These are phyloP conservation scores for Sebastes melanostomus DNA, from an alignment of 2,797 vertebrate species.

Conservation along the genomic window DNA sequence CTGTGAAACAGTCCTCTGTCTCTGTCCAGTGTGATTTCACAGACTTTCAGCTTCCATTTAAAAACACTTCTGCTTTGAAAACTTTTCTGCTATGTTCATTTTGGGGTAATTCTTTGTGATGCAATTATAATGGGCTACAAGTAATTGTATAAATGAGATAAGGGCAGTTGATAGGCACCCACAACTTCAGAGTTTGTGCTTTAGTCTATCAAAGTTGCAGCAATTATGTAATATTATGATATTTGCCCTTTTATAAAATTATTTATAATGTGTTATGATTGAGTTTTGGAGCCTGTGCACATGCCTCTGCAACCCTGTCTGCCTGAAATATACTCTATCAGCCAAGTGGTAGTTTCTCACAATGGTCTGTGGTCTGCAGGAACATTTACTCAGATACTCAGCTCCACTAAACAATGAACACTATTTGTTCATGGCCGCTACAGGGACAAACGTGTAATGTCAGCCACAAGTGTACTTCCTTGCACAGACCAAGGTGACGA, in stretches of 20 bases:
- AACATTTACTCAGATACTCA: not conserved
- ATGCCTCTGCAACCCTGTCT: not conserved
- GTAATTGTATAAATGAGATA: not conserved
- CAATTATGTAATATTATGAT: too few relatives aligned
- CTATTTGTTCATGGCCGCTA: not conserved
- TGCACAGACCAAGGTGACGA: not conserved
- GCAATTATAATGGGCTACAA: not conserved
- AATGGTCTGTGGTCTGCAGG: not conserved
- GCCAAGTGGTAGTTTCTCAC: not conserved
- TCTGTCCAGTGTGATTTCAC: constrained; percentile 5
- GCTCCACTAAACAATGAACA: not conserved
- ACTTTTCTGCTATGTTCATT: not conserved
- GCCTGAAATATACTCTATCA: not conserved
- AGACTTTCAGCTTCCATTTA: constrained; percentile 1
- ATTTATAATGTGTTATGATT: too few relatives aligned
- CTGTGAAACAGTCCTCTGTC: not conserved
- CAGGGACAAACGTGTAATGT: not conserved
- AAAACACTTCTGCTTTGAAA: not conserved
- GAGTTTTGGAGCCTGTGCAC: not conserved
- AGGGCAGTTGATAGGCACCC: not conserved
- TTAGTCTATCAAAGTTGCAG: not conserved
- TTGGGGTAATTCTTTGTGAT: not conserved
- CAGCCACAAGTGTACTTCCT: not conserved
- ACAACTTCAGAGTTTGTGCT: not conserved
- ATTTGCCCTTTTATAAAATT: accelerated